phyloP scores from a whole-genome alignment of 1,140 invertebrate genomes.

The Dreissena polymorpha region DNA sequence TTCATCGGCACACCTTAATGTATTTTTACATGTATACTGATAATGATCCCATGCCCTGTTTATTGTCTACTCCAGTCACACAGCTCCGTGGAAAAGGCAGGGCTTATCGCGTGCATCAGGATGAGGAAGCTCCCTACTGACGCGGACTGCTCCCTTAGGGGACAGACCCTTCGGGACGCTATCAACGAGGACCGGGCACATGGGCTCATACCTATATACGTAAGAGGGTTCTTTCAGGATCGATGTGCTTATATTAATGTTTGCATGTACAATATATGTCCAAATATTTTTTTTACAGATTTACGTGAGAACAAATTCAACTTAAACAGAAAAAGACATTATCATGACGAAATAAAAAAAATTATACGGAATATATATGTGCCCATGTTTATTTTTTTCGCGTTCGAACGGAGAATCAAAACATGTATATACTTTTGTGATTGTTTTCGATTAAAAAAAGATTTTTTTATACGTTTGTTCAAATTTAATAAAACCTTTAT shows the following conservation, averaged over 20 bases:
- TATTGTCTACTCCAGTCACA: slow-evolving; percentile 84
- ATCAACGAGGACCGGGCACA: slow-evolving; percentile 90
- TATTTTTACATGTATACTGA: no score
- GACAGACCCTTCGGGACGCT: slow-evolving; percentile 89
- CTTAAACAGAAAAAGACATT: neutral
- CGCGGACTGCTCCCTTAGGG: slow-evolving; percentile 89
- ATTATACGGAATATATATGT: neutral
- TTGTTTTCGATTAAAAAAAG: no score
- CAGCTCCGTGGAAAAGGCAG: slow-evolving; percentile 96
- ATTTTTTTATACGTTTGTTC: no score
- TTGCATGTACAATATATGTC: neutral
- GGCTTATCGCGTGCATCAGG: slow-evolving; percentile 86
- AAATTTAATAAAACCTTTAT: no score
- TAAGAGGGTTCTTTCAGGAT: slow-evolving; percentile 81
- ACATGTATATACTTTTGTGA: no score
- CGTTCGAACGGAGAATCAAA: no score
- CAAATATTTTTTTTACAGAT: neutral
- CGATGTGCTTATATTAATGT: no score
- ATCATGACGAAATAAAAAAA: no score
- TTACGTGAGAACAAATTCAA: neutral
- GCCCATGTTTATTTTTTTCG: no score
- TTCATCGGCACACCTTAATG: no score
- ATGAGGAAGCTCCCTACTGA: slow-evolving; percentile 85
- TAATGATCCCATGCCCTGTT: no score
- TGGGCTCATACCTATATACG: slow-evolving; percentile 96